Percentiles rank a stretch among this genome's conserved stretches.
Conservation (phyloP, 2,888 invertebrate species). For the Microctonus aethiopoides region DNA sequence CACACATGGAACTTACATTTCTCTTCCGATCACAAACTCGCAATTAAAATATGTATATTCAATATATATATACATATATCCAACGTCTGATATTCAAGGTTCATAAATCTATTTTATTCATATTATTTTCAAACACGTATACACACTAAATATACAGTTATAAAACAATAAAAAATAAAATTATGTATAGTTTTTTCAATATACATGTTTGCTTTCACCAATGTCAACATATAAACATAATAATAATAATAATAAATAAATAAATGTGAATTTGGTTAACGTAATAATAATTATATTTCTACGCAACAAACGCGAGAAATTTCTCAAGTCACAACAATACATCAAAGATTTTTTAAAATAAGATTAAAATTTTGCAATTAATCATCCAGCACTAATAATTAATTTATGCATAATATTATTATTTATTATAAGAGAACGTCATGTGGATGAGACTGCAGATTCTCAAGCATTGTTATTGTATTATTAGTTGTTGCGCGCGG, state of each 20-base stretch:
- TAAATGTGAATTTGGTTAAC: neutral
- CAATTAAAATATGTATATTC: slow-evolving; percentile 8
- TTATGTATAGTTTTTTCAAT: neutral
- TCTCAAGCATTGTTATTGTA: slow-evolving; percentile 27
- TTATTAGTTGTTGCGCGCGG: slow-evolving; percentile 24
- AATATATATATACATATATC: slow-evolving; percentile 21
- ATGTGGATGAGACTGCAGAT: slow-evolving; percentile 12
- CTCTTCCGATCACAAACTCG: slow-evolving; percentile 12
- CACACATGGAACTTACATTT: slow-evolving; percentile 15
- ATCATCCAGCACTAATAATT: neutral
- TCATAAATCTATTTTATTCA: slow-evolving; percentile 4
- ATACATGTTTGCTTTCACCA: neutral
- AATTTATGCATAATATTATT: neutral
- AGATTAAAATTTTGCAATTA: neutral
- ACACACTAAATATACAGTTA: neutral
- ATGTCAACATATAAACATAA: no score
- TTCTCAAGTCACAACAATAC: no score
- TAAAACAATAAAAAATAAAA: neutral
- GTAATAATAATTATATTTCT: neutral
- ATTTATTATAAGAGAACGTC: neutral
- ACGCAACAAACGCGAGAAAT: neutral
- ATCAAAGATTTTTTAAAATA: neutral
- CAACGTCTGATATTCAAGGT: slow-evolving; percentile 21
- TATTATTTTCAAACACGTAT: neutral
- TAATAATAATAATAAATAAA: neutral